Evolutionary conservation across 2,888 invertebrate species (phyloP).

Genomic region (Sesia apiformis): DNA sequence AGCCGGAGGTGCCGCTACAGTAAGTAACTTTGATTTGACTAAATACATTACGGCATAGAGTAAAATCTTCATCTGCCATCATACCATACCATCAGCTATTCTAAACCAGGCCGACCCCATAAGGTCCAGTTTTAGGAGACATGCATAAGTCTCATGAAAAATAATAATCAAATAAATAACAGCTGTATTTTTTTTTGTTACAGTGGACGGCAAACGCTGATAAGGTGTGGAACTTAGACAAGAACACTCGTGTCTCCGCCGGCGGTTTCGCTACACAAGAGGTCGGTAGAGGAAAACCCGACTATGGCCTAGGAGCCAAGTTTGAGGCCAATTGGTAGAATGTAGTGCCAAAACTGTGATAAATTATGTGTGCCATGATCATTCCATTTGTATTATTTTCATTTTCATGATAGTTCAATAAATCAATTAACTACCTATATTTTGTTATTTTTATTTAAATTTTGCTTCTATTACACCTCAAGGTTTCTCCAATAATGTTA

Average conservation of each 20-base stretch:
- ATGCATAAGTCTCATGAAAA: too few relatives aligned
- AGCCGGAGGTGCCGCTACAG: conserved; percentile 9
- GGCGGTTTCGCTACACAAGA: conserved; percentile 26
- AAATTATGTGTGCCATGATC: not conserved
- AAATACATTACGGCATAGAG: too few relatives aligned
- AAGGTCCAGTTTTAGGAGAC: too few relatives aligned
- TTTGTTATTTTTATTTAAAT: too few relatives aligned
- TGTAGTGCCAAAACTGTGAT: not conserved
- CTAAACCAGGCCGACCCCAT: too few relatives aligned
- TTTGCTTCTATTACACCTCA: too few relatives aligned
- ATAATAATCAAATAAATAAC: too few relatives aligned
- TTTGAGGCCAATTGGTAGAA: conserved; percentile 12
- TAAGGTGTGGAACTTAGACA: conserved; percentile 33
- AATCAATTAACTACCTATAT: not conserved
- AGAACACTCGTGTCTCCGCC: conserved; percentile 26
- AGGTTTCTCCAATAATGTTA: too few relatives aligned
- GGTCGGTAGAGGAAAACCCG: conserved; percentile 25
- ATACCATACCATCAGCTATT: too few relatives aligned
- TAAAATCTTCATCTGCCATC: too few relatives aligned
- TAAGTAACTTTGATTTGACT: conserved; percentile 1
- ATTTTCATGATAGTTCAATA: not conserved
- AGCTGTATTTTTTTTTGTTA: conserved; percentile 2
- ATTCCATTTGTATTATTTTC: not conserved
- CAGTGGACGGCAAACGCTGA: conserved; percentile 28
- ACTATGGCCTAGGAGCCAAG: conserved; percentile 23